Percentiles rank a stretch among this genome's conserved stretches.
Evolutionary conservation across 1,140 invertebrate genomes (phyloP).

Genomic region (Panulirus ornatus): DNA sequence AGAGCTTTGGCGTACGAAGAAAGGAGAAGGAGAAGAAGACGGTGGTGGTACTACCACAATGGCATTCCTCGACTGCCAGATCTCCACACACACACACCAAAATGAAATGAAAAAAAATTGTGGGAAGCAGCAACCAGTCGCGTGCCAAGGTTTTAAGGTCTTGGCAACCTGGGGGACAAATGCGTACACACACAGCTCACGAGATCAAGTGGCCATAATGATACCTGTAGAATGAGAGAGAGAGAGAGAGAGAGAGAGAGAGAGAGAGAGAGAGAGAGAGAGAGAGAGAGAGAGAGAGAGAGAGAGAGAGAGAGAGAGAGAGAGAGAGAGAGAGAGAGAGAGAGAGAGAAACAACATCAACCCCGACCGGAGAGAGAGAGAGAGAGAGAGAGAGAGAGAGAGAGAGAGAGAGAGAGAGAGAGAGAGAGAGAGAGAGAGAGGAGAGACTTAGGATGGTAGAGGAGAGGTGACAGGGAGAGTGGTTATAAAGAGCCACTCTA

Average conservation of each 20-base stretch:
- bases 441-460: neutral
- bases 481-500: neutral
- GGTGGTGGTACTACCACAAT: neutral
- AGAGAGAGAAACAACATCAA: neutral
- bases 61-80: neutral
- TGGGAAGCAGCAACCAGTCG: too few relatives aligned
- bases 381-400: neutral
- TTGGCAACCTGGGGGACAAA: too few relatives aligned
- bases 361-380: neutral
- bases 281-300: neutral
- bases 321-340: neutral
- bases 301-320: neutral
- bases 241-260: neutral
- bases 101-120: neutral
- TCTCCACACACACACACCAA: neutral
- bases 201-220: too few relatives aligned
- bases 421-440: neutral
- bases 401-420: constrained; percentile 6
- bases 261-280: neutral
- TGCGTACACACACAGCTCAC: too few relatives aligned
- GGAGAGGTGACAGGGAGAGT: neutral
- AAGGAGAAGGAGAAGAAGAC: neutral
- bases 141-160: too few relatives aligned
- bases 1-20: neutral
- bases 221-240: neutral